Evolutionary conservation across 2,113 vertebrate species (phyloP), one percentile per base, ranked within the genome.

Genomic region (Rousettus leschenaultii): DNA sequence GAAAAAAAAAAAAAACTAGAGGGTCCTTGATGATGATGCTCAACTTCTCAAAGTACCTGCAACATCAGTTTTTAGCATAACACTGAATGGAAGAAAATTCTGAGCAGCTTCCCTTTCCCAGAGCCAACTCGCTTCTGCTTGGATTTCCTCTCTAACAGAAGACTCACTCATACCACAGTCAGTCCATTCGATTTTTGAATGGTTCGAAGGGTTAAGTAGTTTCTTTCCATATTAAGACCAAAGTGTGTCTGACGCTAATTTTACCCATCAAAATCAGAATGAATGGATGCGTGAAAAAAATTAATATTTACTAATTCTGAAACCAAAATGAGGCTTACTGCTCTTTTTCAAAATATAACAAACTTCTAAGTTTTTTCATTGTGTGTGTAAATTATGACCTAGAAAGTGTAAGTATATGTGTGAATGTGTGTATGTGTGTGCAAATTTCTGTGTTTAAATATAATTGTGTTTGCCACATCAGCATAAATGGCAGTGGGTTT

Each of bases 201-300:
- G 24, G 61, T 68, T 88, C 35, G 73, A 57, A 95, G 7, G 22
- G 13, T 59, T 71, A 38, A 55, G 30, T 43, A 48, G 19, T 78
- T 78, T 83, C 68, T 88, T 91, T 38, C 57, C 28, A 5, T 57
- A 59, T 59, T 59, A 96, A 96, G 45, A 86, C 12, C 13, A 91
- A 92, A 86, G 65, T 1, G 11, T 77, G 30, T 80, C 53, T 91
- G 57, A 45, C 48, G 86, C 51, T 94, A 55, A 77, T 79, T 89
- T 43, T 30, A 86, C 63, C 26, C 19, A 57, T 61, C 33, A 38
- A 88, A 93, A 84, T 21, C 78, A 79, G 33, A 92, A 86, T 77
- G 33, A 73, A 66, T 87, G n/a, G 40, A 53, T 85, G 7, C 53
- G 18, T 94, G n/a, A 94, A 92, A 74, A 90, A 90, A 87, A 90